A percentile compares a stretch with the other conserved stretches of the same genome.
Evolutionary conservation across 92 coral and sea anemone genomes (phyloP).

Genomic region (Nematostella vectensis): DNA sequence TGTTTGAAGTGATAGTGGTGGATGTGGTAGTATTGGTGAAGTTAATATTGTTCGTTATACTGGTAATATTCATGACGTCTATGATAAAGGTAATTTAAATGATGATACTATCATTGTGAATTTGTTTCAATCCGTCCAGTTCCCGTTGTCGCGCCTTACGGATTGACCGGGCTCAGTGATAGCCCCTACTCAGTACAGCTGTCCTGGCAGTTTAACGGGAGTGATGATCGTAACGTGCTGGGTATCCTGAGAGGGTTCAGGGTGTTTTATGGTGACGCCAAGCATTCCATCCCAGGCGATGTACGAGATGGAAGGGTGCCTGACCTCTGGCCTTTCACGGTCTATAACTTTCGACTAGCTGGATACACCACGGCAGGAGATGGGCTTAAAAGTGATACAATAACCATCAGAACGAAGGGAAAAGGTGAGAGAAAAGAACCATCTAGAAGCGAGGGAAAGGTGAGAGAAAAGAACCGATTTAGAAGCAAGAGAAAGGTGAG

Average conservation of each 20-base stretch:
- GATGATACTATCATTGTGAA: too few species aligned
- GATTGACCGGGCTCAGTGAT: slow-evolving; percentile 17
- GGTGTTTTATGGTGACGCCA: slow-evolving; percentile 1
- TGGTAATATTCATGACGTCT: neutral
- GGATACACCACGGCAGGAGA: slow-evolving; percentile 38
- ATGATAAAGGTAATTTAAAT: too few species aligned
- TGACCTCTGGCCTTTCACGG: slow-evolving; percentile 21
- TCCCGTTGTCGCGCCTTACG: slow-evolving; percentile 46
- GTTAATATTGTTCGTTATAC: neutral
- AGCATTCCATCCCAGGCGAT: neutral
- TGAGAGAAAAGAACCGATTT: slow-evolving; percentile 2
- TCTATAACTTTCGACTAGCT: slow-evolving; percentile 38
- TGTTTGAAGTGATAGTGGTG: too few species aligned
- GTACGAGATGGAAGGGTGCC: too few species aligned
- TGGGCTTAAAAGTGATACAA: slow-evolving; percentile 29
- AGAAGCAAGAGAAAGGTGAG: neutral
- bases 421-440: slow-evolving; percentile 31
- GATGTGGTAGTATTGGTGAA: neutral
- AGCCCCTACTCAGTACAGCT: slow-evolving; percentile 21
- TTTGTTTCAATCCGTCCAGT: too few species aligned
- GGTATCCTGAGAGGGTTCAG: slow-evolving; percentile 36
- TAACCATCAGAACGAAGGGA: slow-evolving; percentile 49
- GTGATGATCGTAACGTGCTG: slow-evolving; percentile 17
- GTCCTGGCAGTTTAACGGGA: slow-evolving; percentile 37
- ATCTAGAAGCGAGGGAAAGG: neutral